Conservation (phyloP, 2,797 vertebrate genomes). For the Lithobates pipiens region DNA sequence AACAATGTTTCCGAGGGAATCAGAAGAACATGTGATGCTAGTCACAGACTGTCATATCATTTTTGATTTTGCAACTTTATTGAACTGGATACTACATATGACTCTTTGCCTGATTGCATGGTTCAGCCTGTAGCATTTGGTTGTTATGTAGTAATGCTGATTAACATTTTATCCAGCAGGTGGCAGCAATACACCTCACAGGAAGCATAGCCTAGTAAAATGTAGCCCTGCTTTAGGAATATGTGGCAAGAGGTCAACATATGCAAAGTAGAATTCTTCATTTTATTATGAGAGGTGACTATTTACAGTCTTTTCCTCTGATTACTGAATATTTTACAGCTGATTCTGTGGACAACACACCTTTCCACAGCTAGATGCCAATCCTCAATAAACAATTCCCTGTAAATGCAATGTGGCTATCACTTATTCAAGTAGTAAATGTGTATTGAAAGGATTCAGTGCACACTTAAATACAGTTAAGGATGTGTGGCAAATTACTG, state of each 20-base stretch:
- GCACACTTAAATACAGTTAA: not conserved
- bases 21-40: too few relatives aligned
- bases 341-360: not conserved
- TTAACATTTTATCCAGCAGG: conserved; percentile 4
- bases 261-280: not conserved
- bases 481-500: not conserved
- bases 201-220: not conserved
- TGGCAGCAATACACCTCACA: conserved; percentile 9
- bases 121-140: too few relatives aligned
- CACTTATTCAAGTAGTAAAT: not conserved
- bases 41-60: too few relatives aligned
- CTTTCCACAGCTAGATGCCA: not conserved
- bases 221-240: not conserved
- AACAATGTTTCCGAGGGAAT: too few relatives aligned
- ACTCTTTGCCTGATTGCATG: too few relatives aligned
- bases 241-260: not conserved
- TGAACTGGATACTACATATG: too few relatives aligned
- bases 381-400: not conserved
- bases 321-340: conserved; percentile 2
- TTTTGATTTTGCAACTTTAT: too few relatives aligned
- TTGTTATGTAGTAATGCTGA: not conserved
- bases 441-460: not conserved
- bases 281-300: not conserved
- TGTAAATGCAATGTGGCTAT: not conserved
- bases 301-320: not conserved